phyloP scores from a whole-genome alignment of 2,888 invertebrate species.

The Lycophotia porphyrea region DNA sequence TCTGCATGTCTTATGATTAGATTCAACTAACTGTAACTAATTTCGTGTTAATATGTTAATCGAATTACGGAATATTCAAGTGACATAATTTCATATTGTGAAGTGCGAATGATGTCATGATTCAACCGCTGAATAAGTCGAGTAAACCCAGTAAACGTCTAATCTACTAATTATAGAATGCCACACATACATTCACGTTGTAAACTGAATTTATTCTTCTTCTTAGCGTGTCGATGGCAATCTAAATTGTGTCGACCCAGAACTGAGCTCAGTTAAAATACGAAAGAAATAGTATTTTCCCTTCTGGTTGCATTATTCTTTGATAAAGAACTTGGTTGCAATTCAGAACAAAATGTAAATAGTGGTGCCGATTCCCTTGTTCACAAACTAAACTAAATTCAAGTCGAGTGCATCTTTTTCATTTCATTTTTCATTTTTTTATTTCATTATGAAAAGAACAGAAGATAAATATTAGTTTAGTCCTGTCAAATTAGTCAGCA shows the following conservation, averaged over 20 bases:
- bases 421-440: no score
- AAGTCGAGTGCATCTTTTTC: no score
- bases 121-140: not conserved
- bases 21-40: constrained; percentile 25
- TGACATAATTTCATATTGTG: constrained; percentile 27
- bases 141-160: not conserved
- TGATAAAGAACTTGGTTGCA: not conserved
- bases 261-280: not conserved
- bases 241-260: no score
- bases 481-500: no score
- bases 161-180: not conserved
- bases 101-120: constrained; percentile 19
- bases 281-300: not conserved
- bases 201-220: not conserved
- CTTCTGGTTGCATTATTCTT: not conserved
- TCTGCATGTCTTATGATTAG: constrained; percentile 17
- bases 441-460: no score
- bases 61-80: constrained; percentile 5
- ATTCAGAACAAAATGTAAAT: not conserved
- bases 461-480: no score
- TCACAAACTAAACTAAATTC: no score
- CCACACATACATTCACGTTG: not conserved
- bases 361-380: no score
- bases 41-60: constrained; percentile 38
- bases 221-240: no score